Conservation (phyloP, 2,113 vertebrate genomes). For the Castor canadensis region DNA sequence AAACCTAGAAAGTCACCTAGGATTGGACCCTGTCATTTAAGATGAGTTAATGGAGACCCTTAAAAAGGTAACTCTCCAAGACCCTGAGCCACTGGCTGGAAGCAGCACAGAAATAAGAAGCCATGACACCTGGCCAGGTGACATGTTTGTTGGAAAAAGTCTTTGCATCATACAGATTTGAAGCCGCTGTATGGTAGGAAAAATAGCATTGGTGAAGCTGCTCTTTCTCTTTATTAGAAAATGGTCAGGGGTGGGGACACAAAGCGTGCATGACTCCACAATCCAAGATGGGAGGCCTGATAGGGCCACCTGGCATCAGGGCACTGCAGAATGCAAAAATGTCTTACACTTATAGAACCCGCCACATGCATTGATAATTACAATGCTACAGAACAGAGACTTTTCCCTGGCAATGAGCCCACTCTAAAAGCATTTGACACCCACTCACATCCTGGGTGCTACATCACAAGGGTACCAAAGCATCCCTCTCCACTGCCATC, state of each 20-base stretch:
- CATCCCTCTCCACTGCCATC: not conserved
- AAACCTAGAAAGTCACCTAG: not conserved
- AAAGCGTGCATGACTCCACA: too few relatives aligned
- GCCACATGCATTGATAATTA: not conserved
- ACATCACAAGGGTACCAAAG: not conserved
- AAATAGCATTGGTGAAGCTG: not conserved
- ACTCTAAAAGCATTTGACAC: not conserved
- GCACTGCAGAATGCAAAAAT: not conserved
- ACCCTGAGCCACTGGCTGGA: not conserved
- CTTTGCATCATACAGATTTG: not conserved
- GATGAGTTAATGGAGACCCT: not conserved
- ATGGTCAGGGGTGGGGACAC: not conserved
- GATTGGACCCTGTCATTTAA: not conserved
- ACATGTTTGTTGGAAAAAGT: not conserved
- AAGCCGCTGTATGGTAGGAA: not conserved
- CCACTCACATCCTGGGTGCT: not conserved
- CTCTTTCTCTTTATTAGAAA: not conserved
- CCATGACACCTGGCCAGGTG: not conserved
- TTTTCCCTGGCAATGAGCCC: not conserved
- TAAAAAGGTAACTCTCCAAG: not conserved
- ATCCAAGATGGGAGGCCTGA: not conserved
- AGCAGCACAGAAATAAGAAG: not conserved
- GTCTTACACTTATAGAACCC: not conserved
- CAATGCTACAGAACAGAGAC: not conserved
- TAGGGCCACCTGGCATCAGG: not conserved